Evolutionary conservation across 2,113 vertebrate genomes (phyloP).

Genomic region (Lophura nycthemera): DNA sequence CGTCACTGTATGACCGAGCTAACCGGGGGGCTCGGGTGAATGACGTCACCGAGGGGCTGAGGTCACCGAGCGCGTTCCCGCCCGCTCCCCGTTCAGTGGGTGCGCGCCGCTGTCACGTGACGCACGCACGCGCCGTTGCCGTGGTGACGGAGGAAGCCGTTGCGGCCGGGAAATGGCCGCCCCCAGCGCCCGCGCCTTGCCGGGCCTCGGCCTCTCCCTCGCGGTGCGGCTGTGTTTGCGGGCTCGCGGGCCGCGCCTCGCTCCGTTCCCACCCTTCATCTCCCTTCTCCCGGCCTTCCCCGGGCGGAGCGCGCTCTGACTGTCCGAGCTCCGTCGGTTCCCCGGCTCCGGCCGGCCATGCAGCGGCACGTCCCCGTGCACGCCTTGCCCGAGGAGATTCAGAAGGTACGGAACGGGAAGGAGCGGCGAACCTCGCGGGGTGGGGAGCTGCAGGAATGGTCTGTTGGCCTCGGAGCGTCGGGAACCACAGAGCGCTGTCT

Average conservation of each 20-base stretch:
- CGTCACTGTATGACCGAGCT: too few relatives aligned
- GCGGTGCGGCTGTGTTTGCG: too few relatives aligned
- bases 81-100: too few relatives aligned
- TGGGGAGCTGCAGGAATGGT: neutral
- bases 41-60: too few relatives aligned
- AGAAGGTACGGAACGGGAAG: constrained; percentile 62
- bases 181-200: too few relatives aligned
- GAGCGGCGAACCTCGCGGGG: fast-evolving
- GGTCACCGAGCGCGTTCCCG: too few relatives aligned
- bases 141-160: neutral
- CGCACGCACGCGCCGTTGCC: too few relatives aligned
- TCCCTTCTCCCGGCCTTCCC: neutral
- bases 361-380: constrained; percentile 69
- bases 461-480: neutral
- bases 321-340: neutral
- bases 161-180: neutral
- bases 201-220: too few relatives aligned
- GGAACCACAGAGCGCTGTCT: fast-evolving
- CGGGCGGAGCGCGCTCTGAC: neutral
- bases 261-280: neutral
- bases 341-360: constrained; percentile 41
- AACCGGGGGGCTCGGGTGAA: too few relatives aligned
- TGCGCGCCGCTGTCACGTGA: too few relatives aligned
- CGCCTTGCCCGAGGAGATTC: constrained; percentile 76
- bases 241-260: neutral